A percentile compares a stretch with the other conserved stretches of the same genome.
These are phyloP conservation scores for Scaptomyza caliginosa DNA, from an alignment of 2,888 invertebrate species.

Conservation along the genomic window DNA sequence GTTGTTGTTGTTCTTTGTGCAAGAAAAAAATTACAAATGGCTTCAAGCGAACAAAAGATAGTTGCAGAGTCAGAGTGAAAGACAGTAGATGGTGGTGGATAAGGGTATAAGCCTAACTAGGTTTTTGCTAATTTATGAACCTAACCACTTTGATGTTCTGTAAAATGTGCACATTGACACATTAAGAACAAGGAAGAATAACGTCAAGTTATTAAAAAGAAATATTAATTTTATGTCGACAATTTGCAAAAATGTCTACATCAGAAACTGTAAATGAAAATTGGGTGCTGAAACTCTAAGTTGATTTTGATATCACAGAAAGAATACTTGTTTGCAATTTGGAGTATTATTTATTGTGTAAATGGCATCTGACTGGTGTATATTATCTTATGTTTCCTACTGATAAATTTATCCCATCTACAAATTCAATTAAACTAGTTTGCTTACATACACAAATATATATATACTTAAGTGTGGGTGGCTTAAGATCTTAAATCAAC, in stretches of 20 bases:
- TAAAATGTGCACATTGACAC: slow-evolving; percentile 73
- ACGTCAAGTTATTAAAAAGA: neutral
- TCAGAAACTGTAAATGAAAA: too few relatives aligned
- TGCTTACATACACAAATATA: neutral
- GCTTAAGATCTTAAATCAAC: slow-evolving; percentile 29
- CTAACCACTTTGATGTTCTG: slow-evolving; percentile 67
- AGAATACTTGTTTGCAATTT: too few relatives aligned
- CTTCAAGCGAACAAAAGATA: slow-evolving; percentile 30
- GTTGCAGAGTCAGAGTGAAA: slow-evolving; percentile 16
- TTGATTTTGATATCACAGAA: too few relatives aligned
- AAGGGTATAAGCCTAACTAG: slow-evolving; percentile 15
- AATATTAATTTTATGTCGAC: neutral
- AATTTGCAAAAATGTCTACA: neutral
- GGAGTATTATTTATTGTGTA: neutral
- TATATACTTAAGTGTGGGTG: neutral
- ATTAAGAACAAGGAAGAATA: slow-evolving; percentile 24
- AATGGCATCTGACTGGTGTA: neutral
- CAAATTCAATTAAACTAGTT: neutral
- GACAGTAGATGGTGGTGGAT: neutral
- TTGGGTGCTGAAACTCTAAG: too few relatives aligned
- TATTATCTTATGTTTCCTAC: neutral
- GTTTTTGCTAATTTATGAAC: slow-evolving; percentile 64
- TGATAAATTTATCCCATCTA: neutral
- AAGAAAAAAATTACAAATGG: slow-evolving; percentile 73
- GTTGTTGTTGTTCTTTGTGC: slow-evolving; percentile 48